Evolutionary conservation across 2,113 vertebrate species (phyloP), one percentile per base, ranked within the genome.

Genomic region (Salminus brasiliensis): DNA sequence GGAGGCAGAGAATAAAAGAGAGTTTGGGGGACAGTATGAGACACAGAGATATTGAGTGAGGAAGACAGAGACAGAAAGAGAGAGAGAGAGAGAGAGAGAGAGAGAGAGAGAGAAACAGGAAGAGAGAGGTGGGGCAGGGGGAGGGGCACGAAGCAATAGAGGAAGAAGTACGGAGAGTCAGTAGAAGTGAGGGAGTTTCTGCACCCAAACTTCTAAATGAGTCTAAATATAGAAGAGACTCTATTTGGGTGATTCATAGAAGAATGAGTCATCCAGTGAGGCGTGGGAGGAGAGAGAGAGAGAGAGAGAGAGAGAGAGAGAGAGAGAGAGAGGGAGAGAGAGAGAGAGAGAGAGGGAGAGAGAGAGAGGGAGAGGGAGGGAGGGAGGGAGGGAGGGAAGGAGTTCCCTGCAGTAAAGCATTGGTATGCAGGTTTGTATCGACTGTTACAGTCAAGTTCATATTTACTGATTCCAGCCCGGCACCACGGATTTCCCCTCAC

Each of bases 211-310:
- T 36, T 60, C 74, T 65, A 83, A 83, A 80, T 78, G 30, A 75
- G 30, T 36, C 59, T 73, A 84, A 81, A 86, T 76, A 83, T 66
- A 85, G 78, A 41, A 57, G 29, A 62, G 5, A 21, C 30, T 79
- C 62, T 84, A 82, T 84, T 82, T 80, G 73, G 69, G 69, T 81
- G 81, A 86, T 81, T 84, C 85, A 84, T 34, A 71, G 74, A 73
- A 67, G 71, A 57, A 74, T 84, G 82, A 86, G 76, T 84, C 85
- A 86, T 79, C 52, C 39, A 53, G 45, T 55, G 59, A 75, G 49
- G 25, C 21, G n/a, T 47, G 34, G 55, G 55, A 23, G 52, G n/a
- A 39, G 34, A 55, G 55, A 63, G 4, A 34, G 62, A 49, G 67
- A 53, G 34, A 69, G 9, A 77, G 18, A 74, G 11, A 25, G 45